phyloP scores from a whole-genome alignment of 2,888 invertebrate genomes.

The Encarsia formosa region DNA sequence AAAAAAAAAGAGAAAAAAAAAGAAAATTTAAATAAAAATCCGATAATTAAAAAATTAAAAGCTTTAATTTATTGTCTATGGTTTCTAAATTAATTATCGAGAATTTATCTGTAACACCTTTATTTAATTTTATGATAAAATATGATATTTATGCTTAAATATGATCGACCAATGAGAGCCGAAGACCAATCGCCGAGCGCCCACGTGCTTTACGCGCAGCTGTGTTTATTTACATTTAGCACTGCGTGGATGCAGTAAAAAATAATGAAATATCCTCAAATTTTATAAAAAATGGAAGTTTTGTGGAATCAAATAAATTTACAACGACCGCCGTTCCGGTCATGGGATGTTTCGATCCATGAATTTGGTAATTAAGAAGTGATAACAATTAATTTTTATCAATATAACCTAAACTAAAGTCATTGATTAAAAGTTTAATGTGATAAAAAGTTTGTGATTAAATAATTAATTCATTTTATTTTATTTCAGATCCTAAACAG shows the following conservation, averaged over 20 bases:
- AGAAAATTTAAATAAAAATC: no score
- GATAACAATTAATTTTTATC: constrained; percentile 6
- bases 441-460: background rate
- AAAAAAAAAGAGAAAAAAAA: no score
- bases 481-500: constrained; percentile 30
- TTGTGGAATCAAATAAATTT: constrained; percentile 41
- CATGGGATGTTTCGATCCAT: constrained; percentile 31
- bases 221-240: constrained; percentile 10
- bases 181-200: no score
- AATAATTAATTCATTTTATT: constrained; percentile 2
- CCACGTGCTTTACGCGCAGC: background rate
- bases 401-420: background rate
- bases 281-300: constrained; percentile 34
- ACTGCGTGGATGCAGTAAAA: background rate
- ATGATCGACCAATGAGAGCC: no score
- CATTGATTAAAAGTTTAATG: background rate
- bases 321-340: constrained; percentile 38
- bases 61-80: no score
- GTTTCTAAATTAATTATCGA: no score
- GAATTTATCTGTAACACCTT: no score
- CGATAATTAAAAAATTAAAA: no score
- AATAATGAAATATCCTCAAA: no score
- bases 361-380: constrained; percentile 35
- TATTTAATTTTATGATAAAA: no score
- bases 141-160: no score